phyloP scores from a whole-genome alignment of 2,797 vertebrate species.

The Pseudopleuronectes americanus region DNA sequence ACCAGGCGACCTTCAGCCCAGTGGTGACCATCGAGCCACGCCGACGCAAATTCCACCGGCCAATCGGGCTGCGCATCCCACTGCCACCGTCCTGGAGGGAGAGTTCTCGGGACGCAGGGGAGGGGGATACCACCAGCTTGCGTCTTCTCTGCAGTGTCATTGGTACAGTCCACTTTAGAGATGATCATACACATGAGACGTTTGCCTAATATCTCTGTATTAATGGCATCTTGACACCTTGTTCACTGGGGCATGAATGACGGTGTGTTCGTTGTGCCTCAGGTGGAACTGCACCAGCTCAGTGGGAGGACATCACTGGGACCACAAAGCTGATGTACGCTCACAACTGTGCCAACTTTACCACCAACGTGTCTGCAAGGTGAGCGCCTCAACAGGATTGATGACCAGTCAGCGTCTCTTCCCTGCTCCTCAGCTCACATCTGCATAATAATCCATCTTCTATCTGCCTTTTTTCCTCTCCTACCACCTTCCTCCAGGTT shows the following conservation, averaged over 20 bases:
- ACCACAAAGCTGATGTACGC: conserved; percentile 97
- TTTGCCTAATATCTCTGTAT: no score
- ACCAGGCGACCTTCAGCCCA: conserved; percentile 98
- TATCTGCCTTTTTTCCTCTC: neutral
- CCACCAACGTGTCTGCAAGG: conserved; percentile 98
- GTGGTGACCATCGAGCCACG: conserved; percentile 97
- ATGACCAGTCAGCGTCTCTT: neutral
- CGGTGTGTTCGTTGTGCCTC: conserved; percentile 44
- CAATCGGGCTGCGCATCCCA: conserved; percentile 94
- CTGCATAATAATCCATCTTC: neutral
- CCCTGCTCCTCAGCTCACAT: neutral
- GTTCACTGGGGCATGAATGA: conserved; percentile 30
- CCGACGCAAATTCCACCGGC: conserved; percentile 96
- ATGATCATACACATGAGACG: no score
- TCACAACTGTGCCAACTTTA: conserved; percentile 95
- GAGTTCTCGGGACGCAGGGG: conserved; percentile 91
- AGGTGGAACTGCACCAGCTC: conserved; percentile 97
- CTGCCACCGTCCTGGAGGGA: conserved; percentile 96
- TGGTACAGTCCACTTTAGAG: conserved; percentile 77
- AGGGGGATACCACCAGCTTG: conserved; percentile 96
- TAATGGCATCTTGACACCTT: neutral
- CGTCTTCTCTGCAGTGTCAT: conserved; percentile 98
- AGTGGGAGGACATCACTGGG: conserved; percentile 99
- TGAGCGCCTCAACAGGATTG: conserved; percentile 66
- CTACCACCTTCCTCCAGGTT: conserved; percentile 83